phyloP scores from a whole-genome alignment of 2,888 invertebrate species.

The Callyntrura sp. region DNA sequence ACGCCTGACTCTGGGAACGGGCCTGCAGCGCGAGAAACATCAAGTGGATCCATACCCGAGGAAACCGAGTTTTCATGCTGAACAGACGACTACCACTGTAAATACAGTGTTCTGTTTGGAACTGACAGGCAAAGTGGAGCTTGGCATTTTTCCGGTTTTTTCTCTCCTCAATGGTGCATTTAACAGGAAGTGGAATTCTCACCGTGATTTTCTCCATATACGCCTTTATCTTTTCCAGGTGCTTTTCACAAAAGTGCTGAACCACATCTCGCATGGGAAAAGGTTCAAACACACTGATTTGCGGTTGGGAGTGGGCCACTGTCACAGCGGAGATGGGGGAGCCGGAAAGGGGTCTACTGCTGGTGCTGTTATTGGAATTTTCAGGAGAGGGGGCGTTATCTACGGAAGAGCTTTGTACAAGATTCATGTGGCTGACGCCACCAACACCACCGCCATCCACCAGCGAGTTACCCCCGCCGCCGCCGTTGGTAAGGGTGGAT shows the following conservation, averaged over 20 bases:
- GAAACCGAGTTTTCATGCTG: slow-evolving; percentile 90
- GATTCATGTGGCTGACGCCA: slow-evolving; percentile 39
- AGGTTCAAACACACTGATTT: slow-evolving; percentile 95
- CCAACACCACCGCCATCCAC: not conserved
- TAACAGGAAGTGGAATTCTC: slow-evolving; percentile 95
- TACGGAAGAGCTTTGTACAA: slow-evolving; percentile 7
- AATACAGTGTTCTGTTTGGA: slow-evolving; percentile 90
- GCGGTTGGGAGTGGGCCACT: slow-evolving; percentile 85
- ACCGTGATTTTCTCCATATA: slow-evolving; percentile 96
- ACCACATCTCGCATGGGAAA: slow-evolving; percentile 97
- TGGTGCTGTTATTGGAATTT: slow-evolving; percentile 17
- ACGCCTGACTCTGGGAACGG: slow-evolving; percentile 89
- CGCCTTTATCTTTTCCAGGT: slow-evolving; percentile 94
- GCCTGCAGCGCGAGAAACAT: slow-evolving; percentile 97
- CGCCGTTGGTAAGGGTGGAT: not conserved
- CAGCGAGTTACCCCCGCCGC: not conserved
- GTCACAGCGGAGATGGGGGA: slow-evolving; percentile 6
- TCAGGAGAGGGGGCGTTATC: slow-evolving; percentile 37
- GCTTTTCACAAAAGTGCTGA: slow-evolving; percentile 98
- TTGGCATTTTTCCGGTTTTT: slow-evolving; percentile 95
- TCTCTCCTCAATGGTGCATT: slow-evolving; percentile 96
- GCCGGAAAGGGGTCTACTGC: not conserved
- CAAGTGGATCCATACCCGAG: slow-evolving; percentile 97
- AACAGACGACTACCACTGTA: slow-evolving; percentile 91
- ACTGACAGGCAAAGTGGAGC: slow-evolving; percentile 95